Evolutionary conservation across 2,888 invertebrate genomes (phyloP), one percentile per base, ranked within the genome.

Genomic region (Silvanus unidentatus): DNA sequence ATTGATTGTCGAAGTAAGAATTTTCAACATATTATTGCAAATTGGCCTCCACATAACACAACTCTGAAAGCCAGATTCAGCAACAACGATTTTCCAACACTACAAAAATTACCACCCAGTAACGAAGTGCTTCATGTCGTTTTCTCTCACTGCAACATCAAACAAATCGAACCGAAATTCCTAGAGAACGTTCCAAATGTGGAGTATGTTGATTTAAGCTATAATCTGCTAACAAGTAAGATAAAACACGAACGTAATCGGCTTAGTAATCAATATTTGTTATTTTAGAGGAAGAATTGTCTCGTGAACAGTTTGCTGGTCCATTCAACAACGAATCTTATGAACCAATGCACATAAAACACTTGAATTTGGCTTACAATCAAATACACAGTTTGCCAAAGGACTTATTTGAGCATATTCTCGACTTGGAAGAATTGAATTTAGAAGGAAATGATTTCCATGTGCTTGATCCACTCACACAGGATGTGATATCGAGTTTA

Each of bases 251-350:
- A 5, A 22, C 3, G 8, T 5, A 32, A 32, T 8, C 32, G n/a
- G 10, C 13, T 5, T 8, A 32, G 10, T 4, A 12, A 12, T n/a
- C 32, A 8, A 12, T 32, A 28, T 12, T 9, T n/a, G 32, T 12
- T 32, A n/a, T 32, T 12, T 32, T n/a, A 12, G 13, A 32, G 32
- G 80, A 82, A 43, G 76, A 77, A 32, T 62, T 85, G 30, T 72
- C 76, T 39, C 74, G 80, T 13, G 81, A 82, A 55, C 77, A 82
- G 45, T 85, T 85, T 66, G 79, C 80, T 59, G 85, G 84, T 0
- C 79, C 79, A 0, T 83, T 80, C 63, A 75, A 75, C 47, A 69
- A 74, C 43, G 67, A 73, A 42, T 69, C 70, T 1, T 83, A 79
- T 66, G 75, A 75, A 49, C 77, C 77, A 39, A 78, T 84, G 32